Conservation (phyloP, 2,113 vertebrate species). For the Neofelis nebulosa region DNA sequence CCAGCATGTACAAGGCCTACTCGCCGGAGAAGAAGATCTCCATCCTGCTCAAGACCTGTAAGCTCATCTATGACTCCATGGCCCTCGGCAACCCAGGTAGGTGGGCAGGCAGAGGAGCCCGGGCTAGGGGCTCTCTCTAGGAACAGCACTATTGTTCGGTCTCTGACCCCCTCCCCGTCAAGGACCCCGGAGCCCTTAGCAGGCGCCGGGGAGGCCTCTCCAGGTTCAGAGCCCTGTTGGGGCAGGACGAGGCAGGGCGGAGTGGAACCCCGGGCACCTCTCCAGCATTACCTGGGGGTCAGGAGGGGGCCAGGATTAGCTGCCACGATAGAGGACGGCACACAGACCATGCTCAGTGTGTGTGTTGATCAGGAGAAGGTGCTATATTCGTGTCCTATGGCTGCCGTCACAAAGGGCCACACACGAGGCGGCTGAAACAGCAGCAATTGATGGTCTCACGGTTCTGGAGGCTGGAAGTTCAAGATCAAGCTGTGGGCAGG, state of each 20-base stretch:
- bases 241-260: background rate
- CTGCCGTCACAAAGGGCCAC: background rate
- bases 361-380: background rate
- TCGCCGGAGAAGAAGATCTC: constrained; percentile 97
- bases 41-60: constrained; percentile 95
- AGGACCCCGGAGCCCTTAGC: background rate
- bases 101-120: background rate
- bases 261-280: background rate
- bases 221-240: background rate
- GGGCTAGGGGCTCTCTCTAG: background rate
- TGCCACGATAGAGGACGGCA: too few species aligned
- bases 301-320: rapidly evolving
- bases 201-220: background rate
- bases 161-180: background rate
- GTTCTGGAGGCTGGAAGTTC: background rate
- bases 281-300: background rate
- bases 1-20: constrained; percentile 92
- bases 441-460: background rate
- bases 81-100: constrained; percentile 93
- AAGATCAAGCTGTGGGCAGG: background rate
- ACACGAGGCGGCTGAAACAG: background rate
- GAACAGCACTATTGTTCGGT: rapidly evolving
- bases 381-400: background rate
- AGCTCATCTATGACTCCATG: constrained; percentile 99
- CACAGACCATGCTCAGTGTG: too few species aligned